Conservation (phyloP, 2,797 vertebrate species). For the Denticeps clupeoides region DNA sequence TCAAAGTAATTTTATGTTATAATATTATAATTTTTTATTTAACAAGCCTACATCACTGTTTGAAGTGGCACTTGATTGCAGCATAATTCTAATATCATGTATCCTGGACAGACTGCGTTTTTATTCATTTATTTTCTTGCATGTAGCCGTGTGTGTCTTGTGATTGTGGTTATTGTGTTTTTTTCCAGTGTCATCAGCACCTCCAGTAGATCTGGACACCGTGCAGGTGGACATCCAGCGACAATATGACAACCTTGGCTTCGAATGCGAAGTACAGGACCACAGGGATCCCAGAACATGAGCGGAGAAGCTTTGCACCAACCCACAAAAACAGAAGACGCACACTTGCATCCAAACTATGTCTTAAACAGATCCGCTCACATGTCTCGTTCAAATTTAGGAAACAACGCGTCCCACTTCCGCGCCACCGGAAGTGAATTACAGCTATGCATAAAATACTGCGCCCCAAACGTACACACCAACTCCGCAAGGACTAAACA, state of each 20-base stretch:
- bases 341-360: constrained; percentile 5
- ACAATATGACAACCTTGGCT: constrained; percentile 68
- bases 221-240: constrained; percentile 49
- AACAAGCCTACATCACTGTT: too few species aligned
- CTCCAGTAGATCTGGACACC: constrained; percentile 10
- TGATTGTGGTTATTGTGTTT: neutral
- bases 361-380: neutral
- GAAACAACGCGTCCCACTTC: neutral
- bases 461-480: too few species aligned
- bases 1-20: too few species aligned
- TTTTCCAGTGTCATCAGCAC: neutral
- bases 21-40: too few species aligned
- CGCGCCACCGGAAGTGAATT: too few species aligned
- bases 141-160: too few species aligned
- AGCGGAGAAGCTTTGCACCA: neutral
- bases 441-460: too few species aligned
- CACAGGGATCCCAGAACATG: constrained; percentile 5
- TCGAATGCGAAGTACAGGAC: constrained; percentile 48
- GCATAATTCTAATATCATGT: too few species aligned
- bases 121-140: too few species aligned
- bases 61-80: too few species aligned
- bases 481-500: neutral
- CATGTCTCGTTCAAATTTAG: neutral
- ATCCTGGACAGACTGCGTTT: too few species aligned
- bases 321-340: constrained; percentile 3